Evolutionary conservation across 2,888 invertebrate species (phyloP).

Genomic region (Tanytarsus gracilentus): DNA sequence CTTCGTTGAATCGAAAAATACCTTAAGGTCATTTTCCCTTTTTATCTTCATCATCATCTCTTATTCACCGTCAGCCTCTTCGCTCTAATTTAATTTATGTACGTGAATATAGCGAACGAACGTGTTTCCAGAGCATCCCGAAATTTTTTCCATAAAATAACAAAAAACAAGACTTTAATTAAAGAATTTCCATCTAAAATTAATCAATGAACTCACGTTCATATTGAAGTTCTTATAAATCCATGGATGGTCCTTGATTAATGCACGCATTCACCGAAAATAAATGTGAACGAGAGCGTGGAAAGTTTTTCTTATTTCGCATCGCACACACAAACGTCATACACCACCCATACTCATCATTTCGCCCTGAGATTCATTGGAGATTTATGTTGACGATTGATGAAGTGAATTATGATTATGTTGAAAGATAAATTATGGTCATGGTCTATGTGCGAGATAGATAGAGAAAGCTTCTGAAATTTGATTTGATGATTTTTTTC

Average conservation of each 20-base stretch:
- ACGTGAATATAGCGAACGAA: too few species aligned
- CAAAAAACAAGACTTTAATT: neutral
- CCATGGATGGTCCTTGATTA: slow-evolving; percentile 5
- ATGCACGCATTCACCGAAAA: slow-evolving; percentile 3
- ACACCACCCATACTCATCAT: neutral
- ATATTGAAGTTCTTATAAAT: neutral
- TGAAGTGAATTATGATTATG: slow-evolving; percentile 18
- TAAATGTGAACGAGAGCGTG: neutral
- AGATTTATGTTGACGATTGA: slow-evolving; percentile 11
- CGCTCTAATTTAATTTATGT: too few species aligned
- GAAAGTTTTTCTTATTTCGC: neutral
- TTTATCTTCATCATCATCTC: too few species aligned
- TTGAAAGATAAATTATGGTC: slow-evolving; percentile 19
- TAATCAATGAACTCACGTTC: neutral
- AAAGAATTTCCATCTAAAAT: neutral
- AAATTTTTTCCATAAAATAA: too few species aligned
- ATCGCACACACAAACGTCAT: too few species aligned
- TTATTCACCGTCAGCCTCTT: too few species aligned
- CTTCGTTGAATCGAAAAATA: too few species aligned
- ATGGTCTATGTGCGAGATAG: neutral
- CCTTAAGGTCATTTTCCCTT: too few species aligned
- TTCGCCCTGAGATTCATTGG: neutral
- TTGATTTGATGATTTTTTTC: slow-evolving; percentile 21
- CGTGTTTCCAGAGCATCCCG: too few species aligned
- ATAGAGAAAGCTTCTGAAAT: neutral